A percentile compares a stretch with the other conserved stretches of the same genome.
phyloP scores from a whole-genome alignment of 2,113 vertebrate species.

The Spea bombifrons region DNA sequence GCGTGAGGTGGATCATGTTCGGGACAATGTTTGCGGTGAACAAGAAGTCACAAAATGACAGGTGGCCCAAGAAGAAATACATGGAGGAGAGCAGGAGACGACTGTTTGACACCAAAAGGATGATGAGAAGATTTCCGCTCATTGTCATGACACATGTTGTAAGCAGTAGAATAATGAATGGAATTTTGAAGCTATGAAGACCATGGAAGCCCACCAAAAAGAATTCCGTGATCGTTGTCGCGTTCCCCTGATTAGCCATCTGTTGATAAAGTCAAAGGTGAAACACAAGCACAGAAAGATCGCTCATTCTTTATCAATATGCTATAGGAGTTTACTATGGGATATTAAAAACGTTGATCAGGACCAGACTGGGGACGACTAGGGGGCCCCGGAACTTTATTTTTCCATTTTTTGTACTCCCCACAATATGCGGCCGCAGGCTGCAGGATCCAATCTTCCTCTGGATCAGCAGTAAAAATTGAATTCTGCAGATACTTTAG shows the following conservation, averaged over 20 bases:
- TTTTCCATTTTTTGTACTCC: too few species aligned
- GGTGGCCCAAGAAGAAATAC: constrained; percentile 52
- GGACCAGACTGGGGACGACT: too few species aligned
- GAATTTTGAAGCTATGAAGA: constrained; percentile 38
- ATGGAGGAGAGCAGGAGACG: constrained; percentile 43
- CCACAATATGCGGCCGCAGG: too few species aligned
- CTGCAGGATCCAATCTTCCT: too few species aligned
- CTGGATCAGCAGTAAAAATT: too few species aligned
- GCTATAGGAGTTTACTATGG: too few species aligned
- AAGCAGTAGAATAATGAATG: constrained; percentile 48
- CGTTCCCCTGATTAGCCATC: neutral
- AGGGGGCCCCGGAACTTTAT: too few species aligned
- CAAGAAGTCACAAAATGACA: constrained; percentile 54
- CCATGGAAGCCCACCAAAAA: constrained; percentile 41
- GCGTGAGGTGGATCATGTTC: constrained; percentile 33
- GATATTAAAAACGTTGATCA: too few species aligned
- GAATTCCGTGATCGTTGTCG: neutral
- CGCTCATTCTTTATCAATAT: too few species aligned
- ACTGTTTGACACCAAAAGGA: constrained; percentile 38
- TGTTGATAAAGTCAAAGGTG: too few species aligned
- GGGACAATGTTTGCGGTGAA: constrained; percentile 38
- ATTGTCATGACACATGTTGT: constrained; percentile 43
- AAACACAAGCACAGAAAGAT: too few species aligned
- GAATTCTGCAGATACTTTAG: too few species aligned
- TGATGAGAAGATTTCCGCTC: constrained; percentile 49